Evolutionary conservation across 2,888 invertebrate species (phyloP).

Genomic region (Dendrolimus houi): DNA sequence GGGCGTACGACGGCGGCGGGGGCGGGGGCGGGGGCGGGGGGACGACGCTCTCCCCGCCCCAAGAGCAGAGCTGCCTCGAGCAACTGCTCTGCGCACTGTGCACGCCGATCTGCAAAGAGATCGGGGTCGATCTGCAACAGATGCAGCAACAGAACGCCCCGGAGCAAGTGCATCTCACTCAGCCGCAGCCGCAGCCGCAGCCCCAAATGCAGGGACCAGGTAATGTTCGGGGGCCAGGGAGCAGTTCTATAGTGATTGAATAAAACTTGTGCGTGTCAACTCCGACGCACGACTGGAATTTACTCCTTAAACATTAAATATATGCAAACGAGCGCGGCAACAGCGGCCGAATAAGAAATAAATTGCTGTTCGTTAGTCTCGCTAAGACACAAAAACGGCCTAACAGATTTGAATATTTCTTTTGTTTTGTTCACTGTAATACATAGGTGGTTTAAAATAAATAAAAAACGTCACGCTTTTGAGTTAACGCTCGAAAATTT

Average conservation of each 20-base stretch:
- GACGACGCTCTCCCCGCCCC: slow-evolving; percentile 11
- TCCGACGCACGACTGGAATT: too few species aligned
- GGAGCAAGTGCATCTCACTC: slow-evolving; percentile 53
- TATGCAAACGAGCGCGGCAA: too few species aligned
- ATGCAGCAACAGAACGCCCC: slow-evolving; percentile 27
- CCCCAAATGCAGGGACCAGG: slow-evolving; percentile 42
- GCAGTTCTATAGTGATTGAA: neutral
- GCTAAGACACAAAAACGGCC: too few species aligned
- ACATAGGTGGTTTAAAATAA: too few species aligned
- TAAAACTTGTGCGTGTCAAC: too few species aligned
- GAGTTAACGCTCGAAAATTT: too few species aligned
- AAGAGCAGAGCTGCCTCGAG: slow-evolving; percentile 55
- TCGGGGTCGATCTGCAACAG: slow-evolving; percentile 60
- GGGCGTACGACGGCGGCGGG: slow-evolving; percentile 45
- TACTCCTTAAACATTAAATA: too few species aligned
- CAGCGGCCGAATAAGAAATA: too few species aligned
- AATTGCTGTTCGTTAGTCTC: too few species aligned
- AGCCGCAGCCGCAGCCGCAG: slow-evolving; percentile 44
- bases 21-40: slow-evolving; percentile 11
- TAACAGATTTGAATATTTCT: too few species aligned
- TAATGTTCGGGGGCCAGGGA: slow-evolving; percentile 8
- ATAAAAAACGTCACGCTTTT: too few species aligned
- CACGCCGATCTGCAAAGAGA: slow-evolving; percentile 67
- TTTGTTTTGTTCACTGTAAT: too few species aligned
- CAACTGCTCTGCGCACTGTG: slow-evolving; percentile 66